Conservation (phyloP, 2,888 invertebrate genomes). For the Glyphotaelius pellucidus region DNA sequence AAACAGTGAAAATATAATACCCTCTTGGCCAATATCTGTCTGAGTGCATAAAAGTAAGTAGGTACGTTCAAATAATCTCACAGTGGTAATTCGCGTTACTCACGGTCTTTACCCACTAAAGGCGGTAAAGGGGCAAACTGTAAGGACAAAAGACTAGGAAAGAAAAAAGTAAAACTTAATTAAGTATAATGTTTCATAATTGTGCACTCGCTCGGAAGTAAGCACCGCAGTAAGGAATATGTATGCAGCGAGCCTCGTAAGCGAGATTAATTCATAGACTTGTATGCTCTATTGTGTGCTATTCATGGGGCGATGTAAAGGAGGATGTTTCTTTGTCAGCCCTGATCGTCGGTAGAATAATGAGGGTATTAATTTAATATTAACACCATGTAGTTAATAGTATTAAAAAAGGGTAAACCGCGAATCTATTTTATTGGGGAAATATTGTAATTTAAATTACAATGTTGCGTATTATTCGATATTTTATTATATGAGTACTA, state of each 20-base stretch:
- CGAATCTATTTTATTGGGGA: background rate
- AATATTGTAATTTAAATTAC: background rate
- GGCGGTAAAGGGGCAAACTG: slow-evolving; percentile 55
- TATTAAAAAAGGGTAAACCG: background rate
- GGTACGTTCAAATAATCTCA: slow-evolving; percentile 13
- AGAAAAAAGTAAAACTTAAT: slow-evolving; percentile 59
- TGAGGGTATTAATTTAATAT: background rate
- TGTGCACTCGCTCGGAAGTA: slow-evolving; percentile 59
- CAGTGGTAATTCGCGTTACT: slow-evolving; percentile 27
- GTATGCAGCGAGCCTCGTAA: slow-evolving; percentile 10
- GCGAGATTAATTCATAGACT: background rate
- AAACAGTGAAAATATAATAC: no score
- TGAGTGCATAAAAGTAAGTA: background rate
- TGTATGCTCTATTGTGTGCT: background rate
- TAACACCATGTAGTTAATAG: background rate
- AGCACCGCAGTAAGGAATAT: slow-evolving; percentile 15
- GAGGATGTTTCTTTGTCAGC: background rate
- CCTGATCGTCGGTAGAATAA: background rate
- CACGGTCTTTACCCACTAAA: slow-evolving; percentile 37
- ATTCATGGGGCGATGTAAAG: background rate
- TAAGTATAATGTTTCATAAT: slow-evolving; percentile 64
- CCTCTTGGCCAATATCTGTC: background rate
- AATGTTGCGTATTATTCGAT: background rate
- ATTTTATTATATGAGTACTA: background rate
- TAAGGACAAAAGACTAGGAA: slow-evolving; percentile 60